These are phyloP conservation scores for Hafferia zeledoni DNA, from an alignment of 2,797 vertebrate species.

Conservation along the genomic window DNA sequence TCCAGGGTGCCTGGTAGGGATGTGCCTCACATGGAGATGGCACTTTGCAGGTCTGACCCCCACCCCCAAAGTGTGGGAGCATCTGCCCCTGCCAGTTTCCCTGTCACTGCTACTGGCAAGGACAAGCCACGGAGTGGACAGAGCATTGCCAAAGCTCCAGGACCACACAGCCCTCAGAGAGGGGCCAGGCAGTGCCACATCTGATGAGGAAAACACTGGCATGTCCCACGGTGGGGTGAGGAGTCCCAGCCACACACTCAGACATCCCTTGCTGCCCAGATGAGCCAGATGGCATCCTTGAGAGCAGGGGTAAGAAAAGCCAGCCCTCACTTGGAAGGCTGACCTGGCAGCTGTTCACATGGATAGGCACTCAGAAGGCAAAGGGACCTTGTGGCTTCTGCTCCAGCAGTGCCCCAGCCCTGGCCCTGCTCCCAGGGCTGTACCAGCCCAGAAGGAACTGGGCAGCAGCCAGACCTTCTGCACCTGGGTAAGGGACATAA, in stretches of 20 bases:
- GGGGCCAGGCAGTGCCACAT: neutral
- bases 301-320: neutral
- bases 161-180: neutral
- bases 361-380: neutral
- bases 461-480: neutral
- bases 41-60: neutral
- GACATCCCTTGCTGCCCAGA: neutral
- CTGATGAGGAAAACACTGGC: too few relatives aligned
- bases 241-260: neutral
- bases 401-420: neutral
- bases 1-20: neutral
- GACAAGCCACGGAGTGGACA: rapidly evolving
- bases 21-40: neutral
- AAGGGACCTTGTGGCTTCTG: neutral
- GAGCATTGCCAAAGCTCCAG: neutral
- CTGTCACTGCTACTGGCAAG: rapidly evolving
- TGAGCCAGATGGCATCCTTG: neutral
- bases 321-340: neutral
- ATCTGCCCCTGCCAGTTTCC: neutral
- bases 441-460: neutral
- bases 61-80: rapidly evolving
- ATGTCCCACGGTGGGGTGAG: neutral
- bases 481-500: rapidly evolving
- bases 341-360: neutral
- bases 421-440: neutral